These are phyloP conservation scores for Riparia riparia DNA, from an alignment of 2,113 vertebrate genomes.

Conservation along the genomic window DNA sequence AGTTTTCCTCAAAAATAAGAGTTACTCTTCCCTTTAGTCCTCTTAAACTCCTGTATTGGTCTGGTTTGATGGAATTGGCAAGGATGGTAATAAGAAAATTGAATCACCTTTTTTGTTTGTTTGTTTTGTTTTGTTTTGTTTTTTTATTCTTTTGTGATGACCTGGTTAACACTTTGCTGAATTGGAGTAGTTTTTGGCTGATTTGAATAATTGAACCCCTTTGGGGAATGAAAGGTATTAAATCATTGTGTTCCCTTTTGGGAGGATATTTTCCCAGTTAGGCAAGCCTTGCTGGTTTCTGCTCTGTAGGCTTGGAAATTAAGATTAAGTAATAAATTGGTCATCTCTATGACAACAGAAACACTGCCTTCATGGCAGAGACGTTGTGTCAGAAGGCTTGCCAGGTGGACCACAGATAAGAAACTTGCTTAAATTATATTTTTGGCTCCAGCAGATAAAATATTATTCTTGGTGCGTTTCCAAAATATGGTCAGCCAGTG, in stretches of 20 bases:
- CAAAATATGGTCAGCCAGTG: background rate
- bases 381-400: conserved; percentile 11
- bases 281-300: conserved; percentile 9
- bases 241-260: background rate
- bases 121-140: background rate
- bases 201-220: background rate
- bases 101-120: background rate
- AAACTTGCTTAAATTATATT: background rate
- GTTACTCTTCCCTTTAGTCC: background rate
- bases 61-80: background rate
- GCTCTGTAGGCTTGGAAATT: background rate
- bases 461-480: conserved; percentile 31
- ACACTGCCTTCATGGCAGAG: background rate
- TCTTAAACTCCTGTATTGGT: background rate
- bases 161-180: background rate
- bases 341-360: conserved; percentile 7
- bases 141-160: background rate
- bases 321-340: conserved; percentile 15
- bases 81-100: background rate
- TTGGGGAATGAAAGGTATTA: background rate
- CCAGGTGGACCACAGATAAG: conserved; percentile 55
- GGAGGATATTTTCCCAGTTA: conserved; percentile 30
- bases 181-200: background rate
- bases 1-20: background rate
- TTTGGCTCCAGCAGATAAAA: background rate